Conservation (phyloP, 2,888 invertebrate genomes). For the Lasiommata megera region DNA sequence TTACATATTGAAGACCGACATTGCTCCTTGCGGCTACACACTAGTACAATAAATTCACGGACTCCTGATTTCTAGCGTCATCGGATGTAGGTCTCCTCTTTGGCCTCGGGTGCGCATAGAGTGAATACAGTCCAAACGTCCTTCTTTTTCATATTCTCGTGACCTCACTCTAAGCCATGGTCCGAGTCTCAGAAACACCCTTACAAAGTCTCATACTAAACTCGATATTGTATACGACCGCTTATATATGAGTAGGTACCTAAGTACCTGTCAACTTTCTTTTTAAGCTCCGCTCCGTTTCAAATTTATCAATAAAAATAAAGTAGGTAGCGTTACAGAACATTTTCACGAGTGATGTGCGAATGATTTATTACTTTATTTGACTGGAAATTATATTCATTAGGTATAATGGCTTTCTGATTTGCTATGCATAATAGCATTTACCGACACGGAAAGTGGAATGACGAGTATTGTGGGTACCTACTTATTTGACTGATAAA, state of each 20-base stretch:
- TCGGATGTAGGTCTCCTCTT: no score
- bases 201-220: no score
- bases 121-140: no score
- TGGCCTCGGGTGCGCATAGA: no score
- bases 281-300: neutral
- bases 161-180: no score
- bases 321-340: neutral
- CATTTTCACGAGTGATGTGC: neutral
- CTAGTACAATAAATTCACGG: no score
- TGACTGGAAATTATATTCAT: neutral
- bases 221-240: neutral
- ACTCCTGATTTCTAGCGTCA: no score
- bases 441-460: neutral
- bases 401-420: neutral
- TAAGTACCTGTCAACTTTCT: neutral
- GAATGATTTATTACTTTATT: conserved; percentile 1
- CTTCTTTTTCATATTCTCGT: no score
- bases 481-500: neutral
- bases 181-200: no score
- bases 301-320: neutral
- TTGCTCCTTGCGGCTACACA: no score
- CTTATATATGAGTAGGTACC: neutral
- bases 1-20: no score
- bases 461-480: neutral
- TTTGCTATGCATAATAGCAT: neutral